Base-by-base conservation (phyloP, 2,113 vertebrate genomes). In the Plotosus lineatus region DNA sequence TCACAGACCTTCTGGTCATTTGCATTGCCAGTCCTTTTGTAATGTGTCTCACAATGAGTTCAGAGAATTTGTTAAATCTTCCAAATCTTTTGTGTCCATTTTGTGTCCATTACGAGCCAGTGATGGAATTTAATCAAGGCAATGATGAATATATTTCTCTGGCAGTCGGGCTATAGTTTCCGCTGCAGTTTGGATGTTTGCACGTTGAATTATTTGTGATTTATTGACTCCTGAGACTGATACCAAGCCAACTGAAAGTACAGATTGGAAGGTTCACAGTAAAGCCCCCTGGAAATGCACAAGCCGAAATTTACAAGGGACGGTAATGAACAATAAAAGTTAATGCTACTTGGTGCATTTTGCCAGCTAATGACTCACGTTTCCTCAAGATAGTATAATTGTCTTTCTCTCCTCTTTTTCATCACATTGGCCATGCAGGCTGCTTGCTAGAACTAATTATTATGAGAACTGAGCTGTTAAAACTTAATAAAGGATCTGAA, bases 1-100 rank as follows among this genome's bases (percentile, higher is more conserved):
- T 71, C 71, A 66, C 31, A 77, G 80, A 56, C 51, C 75, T 88
- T 84, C 60, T 75, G 53, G 38, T 82, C 50, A 51, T 50, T 56
- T 81, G 63, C 51, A 50, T 56, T 60, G 19, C 75, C 31, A 42
- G 31, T 23, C 56, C 50, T 78, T 76, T 60, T 58, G 74, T 79
- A 56, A 9, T 1, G 0, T 31, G 17, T 28, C 53, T 79, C 51
- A 71, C 78, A 48, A 48, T 60, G 74, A 77, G 53, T 40, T 69
- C 42, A 44, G 65, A 58, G 75, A 69, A 72, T 72, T 82, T 50
- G 28, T 10, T 23, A 68, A 71, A 46, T 77, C 74, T 68, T 72
- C 40, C 78, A 58, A 78, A 79, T 60, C 66, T 79, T 79, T 72
- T 79, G 42, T 44, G 66, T 79, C 66, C 53, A 72, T 79, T 79